Percentiles rank a stretch among this genome's conserved stretches.
phyloP scores from a whole-genome alignment of 2,113 vertebrate species.

The Lipotes vexillifer region DNA sequence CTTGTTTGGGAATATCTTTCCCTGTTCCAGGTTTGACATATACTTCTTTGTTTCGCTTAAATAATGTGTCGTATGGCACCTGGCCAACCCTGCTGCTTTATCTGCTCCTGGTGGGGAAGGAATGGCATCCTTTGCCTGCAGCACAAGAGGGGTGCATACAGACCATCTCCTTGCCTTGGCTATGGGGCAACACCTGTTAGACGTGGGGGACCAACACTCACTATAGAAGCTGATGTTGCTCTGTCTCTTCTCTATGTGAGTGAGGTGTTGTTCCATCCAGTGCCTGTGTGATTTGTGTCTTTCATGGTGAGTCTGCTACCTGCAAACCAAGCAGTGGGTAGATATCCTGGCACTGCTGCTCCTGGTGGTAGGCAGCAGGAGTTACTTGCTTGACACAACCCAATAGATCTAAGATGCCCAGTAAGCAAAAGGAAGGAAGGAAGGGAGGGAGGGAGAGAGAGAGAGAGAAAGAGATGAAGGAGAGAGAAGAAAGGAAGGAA shows the following conservation, averaged over 20 bases:
- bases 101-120: not conserved
- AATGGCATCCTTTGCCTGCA: not conserved
- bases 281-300: not conserved
- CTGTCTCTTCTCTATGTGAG: not conserved
- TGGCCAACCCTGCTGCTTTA: not conserved
- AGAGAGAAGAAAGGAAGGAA: not conserved
- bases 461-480: not conserved
- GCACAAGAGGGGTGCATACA: not conserved
- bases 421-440: not conserved
- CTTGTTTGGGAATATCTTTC: not conserved
- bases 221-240: not conserved
- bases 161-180: not conserved
- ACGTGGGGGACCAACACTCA: not conserved
- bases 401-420: not conserved
- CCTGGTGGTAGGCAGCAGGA: not conserved
- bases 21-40: not conserved
- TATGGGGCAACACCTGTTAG: not conserved
- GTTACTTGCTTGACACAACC: not conserved
- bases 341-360: not conserved
- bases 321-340: not conserved
- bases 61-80: not conserved
- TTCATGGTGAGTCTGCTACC: not conserved
- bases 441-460: not conserved
- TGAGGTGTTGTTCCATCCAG: not conserved
- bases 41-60: not conserved